These are phyloP conservation scores for Rhopalosiphum padi DNA, from an alignment of 1,140 invertebrate genomes.

Conservation along the genomic window DNA sequence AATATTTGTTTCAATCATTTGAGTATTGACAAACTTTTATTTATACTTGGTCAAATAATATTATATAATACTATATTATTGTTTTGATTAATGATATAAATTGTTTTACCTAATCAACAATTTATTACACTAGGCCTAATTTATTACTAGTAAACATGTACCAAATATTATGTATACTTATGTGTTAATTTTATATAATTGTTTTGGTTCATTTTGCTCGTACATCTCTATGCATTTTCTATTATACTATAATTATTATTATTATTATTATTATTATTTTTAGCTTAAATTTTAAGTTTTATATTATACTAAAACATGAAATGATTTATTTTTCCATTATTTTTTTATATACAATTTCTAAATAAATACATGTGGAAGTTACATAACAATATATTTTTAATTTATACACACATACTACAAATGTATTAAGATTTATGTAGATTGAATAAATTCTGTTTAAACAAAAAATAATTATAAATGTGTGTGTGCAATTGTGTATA, in stretches of 20 bases:
- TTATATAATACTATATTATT: conserved; percentile 20
- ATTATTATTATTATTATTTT: conserved; percentile 35
- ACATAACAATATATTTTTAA: conserved; percentile 46
- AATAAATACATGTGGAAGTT: background rate
- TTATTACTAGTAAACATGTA: conserved; percentile 42
- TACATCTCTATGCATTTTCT: conserved; percentile 52
- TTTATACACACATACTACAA: conserved; percentile 24
- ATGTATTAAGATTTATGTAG: conserved; percentile 37
- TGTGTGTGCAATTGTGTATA: conserved; percentile 9
- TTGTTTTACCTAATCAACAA: conserved; percentile 30
- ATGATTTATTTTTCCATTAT: conserved; percentile 57
- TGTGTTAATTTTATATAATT: conserved; percentile 40
- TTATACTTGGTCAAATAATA: conserved; percentile 38
- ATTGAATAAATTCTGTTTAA: conserved; percentile 1
- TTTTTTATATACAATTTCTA: conserved; percentile 56
- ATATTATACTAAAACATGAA: conserved; percentile 39
- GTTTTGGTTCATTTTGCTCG: conserved; percentile 42
- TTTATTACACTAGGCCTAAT: conserved; percentile 42
- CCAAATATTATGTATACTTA: conserved; percentile 56
- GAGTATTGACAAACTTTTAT: background rate
- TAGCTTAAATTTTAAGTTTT: conserved; percentile 57
- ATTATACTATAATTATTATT: conserved; percentile 50
- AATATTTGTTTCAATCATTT: conserved; percentile 46
- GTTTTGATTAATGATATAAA: conserved; percentile 44
- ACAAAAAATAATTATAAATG: conserved; percentile 5